Evolutionary conservation across 64 coral and sea anemone species (phyloP), one percentile per base, ranked within the genome.

Genomic region (Hydrozoanthus tunicans): DNA sequence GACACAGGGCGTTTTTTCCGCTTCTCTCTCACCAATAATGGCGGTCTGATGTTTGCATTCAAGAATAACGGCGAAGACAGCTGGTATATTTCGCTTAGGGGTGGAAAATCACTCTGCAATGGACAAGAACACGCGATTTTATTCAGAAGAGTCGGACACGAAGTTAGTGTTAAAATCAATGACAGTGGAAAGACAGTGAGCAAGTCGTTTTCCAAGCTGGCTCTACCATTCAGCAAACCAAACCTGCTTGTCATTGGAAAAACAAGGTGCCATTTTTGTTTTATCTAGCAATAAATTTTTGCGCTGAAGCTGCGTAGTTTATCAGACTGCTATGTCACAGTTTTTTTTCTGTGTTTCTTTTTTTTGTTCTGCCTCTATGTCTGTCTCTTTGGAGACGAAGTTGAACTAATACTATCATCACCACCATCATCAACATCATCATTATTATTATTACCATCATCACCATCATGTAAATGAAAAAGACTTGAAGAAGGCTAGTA

Each of bases 1-100:
- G 81, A 83, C 26, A 83, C 81, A 1, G 81, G 54, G 64, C 60
- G 81, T 65, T 68, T 83, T 62, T 83, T 65, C 62, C 81, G 51
- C 15, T 83, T 83, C 59, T 83, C 61, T 2, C 63, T 83, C 5
- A 65, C 2, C 4, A 65, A 53, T 53, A 32, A 83, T 13, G 61
- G 63, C 14, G 63, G 53, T 51, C 32, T 83, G 32, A 83, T 32
- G 4, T 64, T 83, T 13, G 64, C 81, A 6, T 83, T 83, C 32
- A 83, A 83, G 32, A 83, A 64, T 25, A 32, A 64, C 6, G 81
- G 61, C 43, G 26, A 83, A 17, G 59, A 66, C 14, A 83, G 81
- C 12, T 53, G 61, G 81, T 13, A 53, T 32, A 55, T 83, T 4
- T 8, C 5, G 25, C 62, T 51, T 5, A 5, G 6, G 1, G 54